phyloP scores from a whole-genome alignment of 2,888 invertebrate genomes.

The Oegoconia quadripuncta region DNA sequence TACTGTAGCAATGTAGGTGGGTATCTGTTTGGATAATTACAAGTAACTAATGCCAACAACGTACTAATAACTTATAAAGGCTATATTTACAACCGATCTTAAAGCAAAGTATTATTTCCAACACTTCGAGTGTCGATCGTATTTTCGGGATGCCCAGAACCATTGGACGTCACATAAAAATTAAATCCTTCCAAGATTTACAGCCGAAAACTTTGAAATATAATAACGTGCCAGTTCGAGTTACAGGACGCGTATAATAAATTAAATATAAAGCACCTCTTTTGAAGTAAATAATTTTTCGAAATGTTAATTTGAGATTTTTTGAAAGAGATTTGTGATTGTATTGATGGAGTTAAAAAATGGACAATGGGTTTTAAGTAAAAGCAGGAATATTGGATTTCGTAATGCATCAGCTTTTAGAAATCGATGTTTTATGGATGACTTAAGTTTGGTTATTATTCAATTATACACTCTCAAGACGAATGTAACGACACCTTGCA shows the following conservation, averaged over 20 bases:
- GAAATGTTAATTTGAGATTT: slow-evolving; percentile 47
- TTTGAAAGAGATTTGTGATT: slow-evolving; percentile 12
- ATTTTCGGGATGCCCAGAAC: slow-evolving; percentile 37
- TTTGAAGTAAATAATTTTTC: slow-evolving; percentile 25
- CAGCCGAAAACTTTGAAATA: slow-evolving; percentile 66
- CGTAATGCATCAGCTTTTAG: no score
- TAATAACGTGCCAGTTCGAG: slow-evolving; percentile 63
- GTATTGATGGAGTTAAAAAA: slow-evolving; percentile 2
- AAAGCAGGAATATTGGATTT: slow-evolving; percentile 17
- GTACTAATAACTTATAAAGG: no score
- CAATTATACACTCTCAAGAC: no score
- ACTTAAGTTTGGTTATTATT: no score
- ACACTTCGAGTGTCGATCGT: slow-evolving; percentile 4
- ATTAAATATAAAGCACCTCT: slow-evolving; percentile 50
- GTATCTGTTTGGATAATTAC: no score
- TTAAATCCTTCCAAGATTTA: slow-evolving; percentile 66
- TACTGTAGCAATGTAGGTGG: no score
- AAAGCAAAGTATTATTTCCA: not conserved
- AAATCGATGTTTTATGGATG: no score
- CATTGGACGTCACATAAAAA: slow-evolving; percentile 62
- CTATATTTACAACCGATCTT: not conserved
- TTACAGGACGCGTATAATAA: slow-evolving; percentile 58
- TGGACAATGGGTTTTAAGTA: not conserved
- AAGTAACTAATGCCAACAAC: no score
- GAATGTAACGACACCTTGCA: no score